Base-by-base conservation (phyloP, 2,113 vertebrate genomes). In the Silurus asotus region DNA sequence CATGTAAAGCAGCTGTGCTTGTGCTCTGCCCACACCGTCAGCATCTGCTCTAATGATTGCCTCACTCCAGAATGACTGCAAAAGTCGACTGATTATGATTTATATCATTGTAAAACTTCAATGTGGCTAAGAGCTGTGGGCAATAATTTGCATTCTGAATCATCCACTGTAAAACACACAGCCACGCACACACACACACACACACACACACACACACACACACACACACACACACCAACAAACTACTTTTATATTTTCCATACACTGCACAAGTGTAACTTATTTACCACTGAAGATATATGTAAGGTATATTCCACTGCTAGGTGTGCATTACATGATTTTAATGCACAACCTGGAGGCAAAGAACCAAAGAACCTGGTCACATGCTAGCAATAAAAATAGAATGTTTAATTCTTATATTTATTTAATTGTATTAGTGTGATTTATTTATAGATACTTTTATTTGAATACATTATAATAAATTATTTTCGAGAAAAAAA, bases 1-100 rank as follows among this genome's bases (percentile, higher is more conserved):
- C 10, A 81, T 59, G 45, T 82, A n/a, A 62, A 19, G 56, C 58
- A 86, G 65, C 59, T 55, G 79, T 19, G 56, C 23, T 20, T 59
- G 55, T 86, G 65, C 75, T 85, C 75, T 17, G n/a, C 59, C 81
- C 51, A 56, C 51, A 56, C 49, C n/a, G 69, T 37, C 49, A 55
- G n/a, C 81, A 83, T 83, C 81, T 83, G 81, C 25, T 83, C 53
- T 23, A 67, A 65, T 67, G 65, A 74, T 48, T n/a, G 56, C 8
- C 9, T 45, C 8, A 70, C 20, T 74, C 53, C 67, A 37, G 23
- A 59, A 8, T n/a, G 8, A 59, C 53, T 72, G 28, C 17, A 72
- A n/a, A 59, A 72, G 2, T 37, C 64, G 37, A 37, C 37, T 70
- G 69, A 58, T 62, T 53, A 20, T 45, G 62, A 49, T 49, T 67